Conservation (phyloP, 2,113 vertebrate genomes). For the Meriones unguiculatus region DNA sequence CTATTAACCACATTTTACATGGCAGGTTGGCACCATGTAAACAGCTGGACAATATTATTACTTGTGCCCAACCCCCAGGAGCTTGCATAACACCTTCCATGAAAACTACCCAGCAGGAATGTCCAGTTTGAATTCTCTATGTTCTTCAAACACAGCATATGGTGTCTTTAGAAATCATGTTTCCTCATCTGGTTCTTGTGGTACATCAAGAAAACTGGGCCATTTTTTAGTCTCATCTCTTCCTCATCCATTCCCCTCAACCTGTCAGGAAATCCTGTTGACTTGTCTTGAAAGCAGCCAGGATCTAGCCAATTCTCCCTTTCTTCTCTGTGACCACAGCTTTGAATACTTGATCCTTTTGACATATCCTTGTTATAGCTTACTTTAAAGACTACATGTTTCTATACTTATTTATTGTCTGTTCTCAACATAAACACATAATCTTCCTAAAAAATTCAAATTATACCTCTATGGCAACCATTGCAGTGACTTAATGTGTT, state of each 20-base stretch:
- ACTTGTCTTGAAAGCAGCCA: neutral
- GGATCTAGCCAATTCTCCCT: neutral
- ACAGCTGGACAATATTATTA: neutral
- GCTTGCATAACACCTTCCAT: neutral
- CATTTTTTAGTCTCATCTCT: neutral
- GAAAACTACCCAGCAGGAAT: neutral
- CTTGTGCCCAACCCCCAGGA: neutral
- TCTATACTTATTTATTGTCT: neutral
- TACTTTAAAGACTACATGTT: neutral
- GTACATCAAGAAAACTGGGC: neutral
- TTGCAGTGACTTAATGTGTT: neutral
- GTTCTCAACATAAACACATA: neutral
- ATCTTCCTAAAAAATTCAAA: conserved; percentile 1
- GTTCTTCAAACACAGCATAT: neutral
- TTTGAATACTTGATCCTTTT: neutral
- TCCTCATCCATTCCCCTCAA: neutral
- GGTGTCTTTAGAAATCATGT: neutral
- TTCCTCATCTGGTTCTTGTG: neutral
- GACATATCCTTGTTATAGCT: neutral
- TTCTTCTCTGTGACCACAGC: neutral
- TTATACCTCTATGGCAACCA: neutral
- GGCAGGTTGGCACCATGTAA: neutral
- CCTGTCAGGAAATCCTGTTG: neutral
- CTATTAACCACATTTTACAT: neutral
- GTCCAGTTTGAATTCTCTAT: neutral